phyloP scores from a whole-genome alignment of 2,797 vertebrate genomes.

The Tachyglossus aculeatus region DNA sequence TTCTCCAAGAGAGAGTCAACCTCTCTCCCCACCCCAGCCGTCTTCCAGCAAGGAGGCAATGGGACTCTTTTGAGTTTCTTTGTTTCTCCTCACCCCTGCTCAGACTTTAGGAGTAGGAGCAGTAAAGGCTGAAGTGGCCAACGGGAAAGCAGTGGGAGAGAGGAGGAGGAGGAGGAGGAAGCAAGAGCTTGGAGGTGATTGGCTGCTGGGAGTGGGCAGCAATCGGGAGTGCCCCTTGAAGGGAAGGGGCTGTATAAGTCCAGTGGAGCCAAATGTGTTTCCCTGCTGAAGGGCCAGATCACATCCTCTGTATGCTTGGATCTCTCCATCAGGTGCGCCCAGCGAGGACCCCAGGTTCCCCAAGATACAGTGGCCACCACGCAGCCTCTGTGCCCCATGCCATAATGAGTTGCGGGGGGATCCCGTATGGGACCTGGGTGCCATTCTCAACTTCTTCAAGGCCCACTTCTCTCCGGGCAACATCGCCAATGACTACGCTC shows the following conservation, averaged over 20 bases:
- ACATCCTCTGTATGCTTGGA: rapidly evolving
- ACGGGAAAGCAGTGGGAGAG: no score
- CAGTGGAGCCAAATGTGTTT: background rate
- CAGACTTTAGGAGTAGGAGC: background rate
- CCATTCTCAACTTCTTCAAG: slow-evolving; percentile 80
- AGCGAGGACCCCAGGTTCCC: slow-evolving; percentile 91
- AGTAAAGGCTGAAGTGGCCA: no score
- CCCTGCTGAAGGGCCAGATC: background rate
- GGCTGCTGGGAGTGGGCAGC: background rate
- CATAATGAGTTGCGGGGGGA: slow-evolving; percentile 72
- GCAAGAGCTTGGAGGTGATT: background rate
- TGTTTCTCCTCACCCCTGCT: no score
- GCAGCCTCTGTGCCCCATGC: slow-evolving; percentile 81
- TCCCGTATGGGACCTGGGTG: slow-evolving; percentile 76
- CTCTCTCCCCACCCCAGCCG: no score
- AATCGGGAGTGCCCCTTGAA: background rate
- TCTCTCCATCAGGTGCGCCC: slow-evolving; percentile 75
- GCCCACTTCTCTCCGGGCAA: slow-evolving; percentile 75
- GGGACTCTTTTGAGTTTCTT: no score
- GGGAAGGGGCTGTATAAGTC: no score
- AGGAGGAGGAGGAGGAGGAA: no score
- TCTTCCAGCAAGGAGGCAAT: no score
- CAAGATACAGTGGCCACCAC: slow-evolving; percentile 91
- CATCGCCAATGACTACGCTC: slow-evolving; percentile 72
- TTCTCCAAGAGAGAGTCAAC: no score